A percentile compares a stretch with the other conserved stretches of the same genome.
These are phyloP conservation scores for Metellina segmentata DNA, from an alignment of 2,888 invertebrate genomes.

Conservation along the genomic window DNA sequence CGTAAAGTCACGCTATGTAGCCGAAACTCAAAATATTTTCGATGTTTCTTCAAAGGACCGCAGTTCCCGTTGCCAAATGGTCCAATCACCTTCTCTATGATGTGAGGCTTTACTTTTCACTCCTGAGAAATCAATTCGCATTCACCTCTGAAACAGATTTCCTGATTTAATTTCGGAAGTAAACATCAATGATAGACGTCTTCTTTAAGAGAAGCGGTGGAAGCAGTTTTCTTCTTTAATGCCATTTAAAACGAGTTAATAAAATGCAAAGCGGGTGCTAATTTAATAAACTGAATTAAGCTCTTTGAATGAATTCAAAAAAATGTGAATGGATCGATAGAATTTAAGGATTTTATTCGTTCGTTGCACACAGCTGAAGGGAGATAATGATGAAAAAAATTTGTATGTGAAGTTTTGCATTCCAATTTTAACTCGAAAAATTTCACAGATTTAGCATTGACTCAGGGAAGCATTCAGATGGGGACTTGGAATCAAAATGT, in stretches of 20 bases:
- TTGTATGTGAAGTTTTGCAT: neutral
- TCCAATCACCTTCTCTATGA: neutral
- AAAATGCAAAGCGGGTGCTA: neutral
- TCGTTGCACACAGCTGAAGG: neutral
- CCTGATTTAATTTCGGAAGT: neutral
- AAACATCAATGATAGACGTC: neutral
- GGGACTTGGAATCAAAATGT: too few species aligned
- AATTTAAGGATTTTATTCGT: neutral
- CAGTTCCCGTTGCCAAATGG: neutral
- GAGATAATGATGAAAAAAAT: neutral
- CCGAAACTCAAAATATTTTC: neutral
- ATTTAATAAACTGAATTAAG: neutral
- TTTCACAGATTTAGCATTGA: neutral
- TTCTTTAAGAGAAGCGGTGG: too few species aligned
- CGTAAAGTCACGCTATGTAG: neutral
- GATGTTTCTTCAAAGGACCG: neutral
- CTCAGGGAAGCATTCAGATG: too few species aligned
- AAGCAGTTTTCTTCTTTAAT: neutral
- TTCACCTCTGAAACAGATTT: neutral
- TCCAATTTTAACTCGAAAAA: neutral
- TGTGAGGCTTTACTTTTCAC: neutral
- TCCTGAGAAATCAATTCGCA: slow-evolving; percentile 5
- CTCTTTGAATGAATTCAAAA: neutral
- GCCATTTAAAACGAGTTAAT: neutral
- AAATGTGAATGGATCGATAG: neutral